Conservation (phyloP, 2,797 vertebrate species). For the Paramormyrops hopkinsi region DNA sequence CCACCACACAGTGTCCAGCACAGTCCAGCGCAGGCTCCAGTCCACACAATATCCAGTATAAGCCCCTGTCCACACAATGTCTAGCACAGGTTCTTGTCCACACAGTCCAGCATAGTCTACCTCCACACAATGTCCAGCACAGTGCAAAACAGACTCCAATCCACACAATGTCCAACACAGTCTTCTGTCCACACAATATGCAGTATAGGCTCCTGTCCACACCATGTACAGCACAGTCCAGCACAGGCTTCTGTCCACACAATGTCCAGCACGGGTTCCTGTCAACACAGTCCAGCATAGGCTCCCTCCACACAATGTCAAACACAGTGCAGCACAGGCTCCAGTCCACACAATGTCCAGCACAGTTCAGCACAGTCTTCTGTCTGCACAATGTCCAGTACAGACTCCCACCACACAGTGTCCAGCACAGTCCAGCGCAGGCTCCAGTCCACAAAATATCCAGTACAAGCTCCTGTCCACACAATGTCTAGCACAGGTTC, state of each 20-base stretch:
- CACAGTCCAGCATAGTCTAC: not conserved
- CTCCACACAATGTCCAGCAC: not conserved
- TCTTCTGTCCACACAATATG: not conserved
- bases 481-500: not conserved
- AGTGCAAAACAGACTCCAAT: not conserved
- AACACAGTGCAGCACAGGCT: not conserved
- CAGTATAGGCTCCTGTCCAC: not conserved
- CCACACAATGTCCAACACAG: not conserved
- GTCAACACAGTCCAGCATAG: not conserved
- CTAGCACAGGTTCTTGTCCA: not conserved
- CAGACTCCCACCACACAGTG: no score
- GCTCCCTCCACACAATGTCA: not conserved
- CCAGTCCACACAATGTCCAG: not conserved
- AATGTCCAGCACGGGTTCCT: not conserved
- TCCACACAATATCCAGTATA: not conserved
- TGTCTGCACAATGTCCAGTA: no score
- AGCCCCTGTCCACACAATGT: not conserved
- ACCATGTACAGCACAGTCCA: not conserved
- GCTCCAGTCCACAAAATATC: not conserved
- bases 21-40: not conserved
- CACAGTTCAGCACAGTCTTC: no score
- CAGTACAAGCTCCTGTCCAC: not conserved
- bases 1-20: not conserved
- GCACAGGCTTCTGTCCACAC: not conserved
- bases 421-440: not conserved